Evolutionary conservation across 2,888 invertebrate species (phyloP), one percentile per base, ranked within the genome.

Genomic region (Caenorhabditis doughertyi): DNA sequence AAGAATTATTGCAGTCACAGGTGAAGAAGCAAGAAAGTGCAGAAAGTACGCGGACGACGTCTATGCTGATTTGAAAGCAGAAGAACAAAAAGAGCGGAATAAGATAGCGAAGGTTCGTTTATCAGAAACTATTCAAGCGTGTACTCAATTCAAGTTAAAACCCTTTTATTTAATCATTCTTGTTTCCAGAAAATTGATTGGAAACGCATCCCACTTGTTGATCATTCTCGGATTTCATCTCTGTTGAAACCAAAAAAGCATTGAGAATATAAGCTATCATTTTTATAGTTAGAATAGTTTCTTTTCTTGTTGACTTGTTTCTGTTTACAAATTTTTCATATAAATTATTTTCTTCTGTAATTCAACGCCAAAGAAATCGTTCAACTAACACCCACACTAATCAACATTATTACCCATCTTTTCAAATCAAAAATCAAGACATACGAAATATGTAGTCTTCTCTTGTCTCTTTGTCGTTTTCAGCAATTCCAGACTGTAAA

Each of bases 1-100:
- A 42, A 60, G 84, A 55, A 60, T 84, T 9, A 73, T 67, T 18
- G 81, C 64, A 18, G 35, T 84, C 11, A 79, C 79, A 35, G 84
- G 84, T 9, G 42, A 60, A 32, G 65, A 79, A 56, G 81, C 84
- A 3, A 47, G 35, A 32, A 47, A 56, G 13, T 58, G 60, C 21
- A 56, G 68, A 27, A 21, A 79, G 21, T 79, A 83, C 32, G 25
- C 60, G 7, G 51, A 76, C 13, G 35, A 18, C 1, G n/a, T 64
- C 7, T 16, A 21, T 16, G 25, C 53, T 29, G 64, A 73, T 1
- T 58, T 79, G 51, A 47, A 25, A 13, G 21, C 18, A 11, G 35
- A 27, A 29, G 56, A 76, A 21, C 27, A 21, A 11, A 76, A 71
- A 27, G 58, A 76, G 18, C 18, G 72, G 18, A 18, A 9, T 1